Conservation (phyloP, 2,888 invertebrate species). For the Embidobia sp. region DNA sequence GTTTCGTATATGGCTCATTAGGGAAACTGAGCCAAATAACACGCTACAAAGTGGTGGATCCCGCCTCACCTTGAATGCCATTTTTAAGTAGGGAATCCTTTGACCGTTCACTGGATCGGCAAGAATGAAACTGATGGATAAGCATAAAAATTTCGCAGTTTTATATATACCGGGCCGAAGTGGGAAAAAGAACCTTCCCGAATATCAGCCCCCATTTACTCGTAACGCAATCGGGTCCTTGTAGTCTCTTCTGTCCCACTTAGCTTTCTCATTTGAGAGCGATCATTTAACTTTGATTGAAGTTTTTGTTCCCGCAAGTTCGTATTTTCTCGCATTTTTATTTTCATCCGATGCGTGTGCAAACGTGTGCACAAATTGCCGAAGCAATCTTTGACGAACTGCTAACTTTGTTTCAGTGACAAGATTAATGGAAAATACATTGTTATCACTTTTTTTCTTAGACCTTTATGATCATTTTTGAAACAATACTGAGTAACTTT, state of each 20-base stretch:
- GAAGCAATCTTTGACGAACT: too few relatives aligned
- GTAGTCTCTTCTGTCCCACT: constrained; percentile 49
- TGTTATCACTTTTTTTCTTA: too few relatives aligned
- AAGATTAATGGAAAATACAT: too few relatives aligned
- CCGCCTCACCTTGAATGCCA: constrained; percentile 58
- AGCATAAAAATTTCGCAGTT: constrained; percentile 53
- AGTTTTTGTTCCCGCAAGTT: constrained; percentile 50
- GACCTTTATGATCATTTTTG: too few relatives aligned
- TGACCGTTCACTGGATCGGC: constrained; percentile 52
- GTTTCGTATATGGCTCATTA: too few relatives aligned
- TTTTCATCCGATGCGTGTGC: background rate
- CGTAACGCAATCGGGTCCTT: constrained; percentile 58
- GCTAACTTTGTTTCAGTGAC: too few relatives aligned
- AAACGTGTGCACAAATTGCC: too few relatives aligned
- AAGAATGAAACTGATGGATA: constrained; percentile 55
- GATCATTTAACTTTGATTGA: constrained; percentile 57
- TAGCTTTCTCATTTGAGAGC: constrained; percentile 54
- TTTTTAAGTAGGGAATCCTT: constrained; percentile 47
- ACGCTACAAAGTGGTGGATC: background rate
- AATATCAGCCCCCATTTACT: constrained; percentile 56
- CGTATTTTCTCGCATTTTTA: constrained; percentile 33
- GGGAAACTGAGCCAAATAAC: too few relatives aligned
- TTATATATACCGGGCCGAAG: constrained; percentile 44
- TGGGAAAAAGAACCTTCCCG: constrained; percentile 52
- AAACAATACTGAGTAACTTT: too few relatives aligned